A percentile compares a stretch with the other conserved stretches of the same genome.
phyloP scores from a whole-genome alignment of 2,888 invertebrate genomes.

The Mylabris sibirica region DNA sequence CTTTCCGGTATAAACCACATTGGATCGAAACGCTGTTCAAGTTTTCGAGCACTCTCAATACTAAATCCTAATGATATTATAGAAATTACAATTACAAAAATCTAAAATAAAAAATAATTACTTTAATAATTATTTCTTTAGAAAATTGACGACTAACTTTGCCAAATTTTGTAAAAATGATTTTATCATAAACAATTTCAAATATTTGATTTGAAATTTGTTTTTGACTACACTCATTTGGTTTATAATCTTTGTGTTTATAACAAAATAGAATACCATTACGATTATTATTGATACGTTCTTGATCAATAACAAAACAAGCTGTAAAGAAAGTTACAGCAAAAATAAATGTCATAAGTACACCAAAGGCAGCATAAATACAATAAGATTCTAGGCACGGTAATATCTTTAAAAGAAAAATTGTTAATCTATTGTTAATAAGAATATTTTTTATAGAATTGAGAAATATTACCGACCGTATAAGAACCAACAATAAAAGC shows the following conservation, averaged over 20 bases:
- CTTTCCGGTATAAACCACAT: constrained; percentile 78
- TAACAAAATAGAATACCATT: constrained; percentile 76
- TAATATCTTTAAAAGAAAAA: constrained; percentile 66
- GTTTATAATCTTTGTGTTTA: constrained; percentile 65
- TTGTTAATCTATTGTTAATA: background rate
- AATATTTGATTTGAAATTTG: constrained; percentile 68
- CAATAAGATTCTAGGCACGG: constrained; percentile 85
- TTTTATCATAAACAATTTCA: constrained; percentile 68
- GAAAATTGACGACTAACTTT: constrained; percentile 62
- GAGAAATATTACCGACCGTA: constrained; percentile 69
- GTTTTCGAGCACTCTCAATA: constrained; percentile 67
- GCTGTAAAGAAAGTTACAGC: constrained; percentile 85
- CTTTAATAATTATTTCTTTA: background rate
- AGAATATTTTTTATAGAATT: background rate
- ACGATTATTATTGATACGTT: constrained; percentile 68
- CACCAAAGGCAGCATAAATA: constrained; percentile 79
- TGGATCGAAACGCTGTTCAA: constrained; percentile 82
- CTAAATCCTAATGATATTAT: constrained; percentile 69
- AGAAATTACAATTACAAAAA: constrained; percentile 68
- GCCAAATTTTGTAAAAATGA: constrained; percentile 71
- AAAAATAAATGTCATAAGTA: constrained; percentile 77
- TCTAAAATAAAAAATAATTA: constrained; percentile 52
- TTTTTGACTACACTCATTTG: constrained; percentile 65
- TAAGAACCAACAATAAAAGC: constrained; percentile 82
- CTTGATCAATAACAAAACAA: constrained; percentile 76